phyloP scores from a whole-genome alignment of 2,888 invertebrate species.

The Acleris holmiana region DNA sequence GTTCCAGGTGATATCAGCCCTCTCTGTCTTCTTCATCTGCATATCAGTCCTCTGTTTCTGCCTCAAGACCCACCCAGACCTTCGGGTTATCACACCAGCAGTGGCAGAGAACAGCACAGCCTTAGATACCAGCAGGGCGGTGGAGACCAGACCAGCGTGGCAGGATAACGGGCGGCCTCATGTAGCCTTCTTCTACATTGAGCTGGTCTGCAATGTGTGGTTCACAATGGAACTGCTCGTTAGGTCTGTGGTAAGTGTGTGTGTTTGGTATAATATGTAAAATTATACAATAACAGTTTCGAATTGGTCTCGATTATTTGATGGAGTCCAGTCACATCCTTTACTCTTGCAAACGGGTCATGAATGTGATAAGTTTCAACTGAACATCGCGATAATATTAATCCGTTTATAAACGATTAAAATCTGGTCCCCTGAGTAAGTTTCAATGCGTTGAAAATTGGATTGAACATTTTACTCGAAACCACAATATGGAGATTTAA shows the following conservation, averaged over 20 bases:
- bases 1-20: slow-evolving; percentile 92
- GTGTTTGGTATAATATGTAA: no score
- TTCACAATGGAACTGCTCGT: slow-evolving; percentile 96
- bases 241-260: slow-evolving; percentile 90
- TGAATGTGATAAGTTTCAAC: no score
- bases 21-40: slow-evolving; percentile 98
- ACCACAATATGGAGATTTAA: not conserved
- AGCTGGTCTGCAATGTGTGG: slow-evolving; percentile 97
- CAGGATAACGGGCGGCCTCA: slow-evolving; percentile 85
- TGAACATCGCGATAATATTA: not conserved
- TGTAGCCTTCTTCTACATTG: slow-evolving; percentile 94
- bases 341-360: no score
- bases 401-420: not conserved
- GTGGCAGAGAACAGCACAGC: slow-evolving; percentile 47
- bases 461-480: no score
- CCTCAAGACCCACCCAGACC: slow-evolving; percentile 96
- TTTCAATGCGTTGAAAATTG: not conserved
- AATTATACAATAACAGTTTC: no score
- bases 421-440: not conserved
- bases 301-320: no score
- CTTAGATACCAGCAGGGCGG: slow-evolving; percentile 42
- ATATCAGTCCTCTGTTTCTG: slow-evolving; percentile 98
- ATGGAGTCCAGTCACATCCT: no score
- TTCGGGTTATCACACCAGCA: slow-evolving; percentile 84
- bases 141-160: slow-evolving; percentile 65